Percentiles rank a stretch among this genome's conserved stretches.
phyloP scores from a whole-genome alignment of 2,888 invertebrate species.

The Kryphioiulus occultus region DNA sequence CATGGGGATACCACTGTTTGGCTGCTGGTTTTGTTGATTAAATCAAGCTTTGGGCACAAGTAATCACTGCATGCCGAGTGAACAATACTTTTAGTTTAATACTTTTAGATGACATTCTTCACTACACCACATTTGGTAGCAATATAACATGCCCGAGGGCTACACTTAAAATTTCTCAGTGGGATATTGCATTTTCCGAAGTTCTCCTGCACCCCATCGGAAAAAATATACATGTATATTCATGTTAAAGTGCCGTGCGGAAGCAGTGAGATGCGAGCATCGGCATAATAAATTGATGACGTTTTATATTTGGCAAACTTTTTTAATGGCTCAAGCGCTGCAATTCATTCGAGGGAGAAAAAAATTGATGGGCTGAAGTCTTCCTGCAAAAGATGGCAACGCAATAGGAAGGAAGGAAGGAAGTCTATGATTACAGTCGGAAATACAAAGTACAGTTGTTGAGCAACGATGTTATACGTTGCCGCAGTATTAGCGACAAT shows the following conservation, averaged over 20 bases:
- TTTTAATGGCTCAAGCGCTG: constrained; percentile 23
- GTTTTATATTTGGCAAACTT: constrained; percentile 37
- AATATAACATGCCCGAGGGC: background rate
- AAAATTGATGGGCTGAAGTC: constrained; percentile 23
- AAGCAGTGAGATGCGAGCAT: background rate
- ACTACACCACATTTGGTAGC: too few relatives aligned
- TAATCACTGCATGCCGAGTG: too few relatives aligned
- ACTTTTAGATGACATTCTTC: too few relatives aligned
- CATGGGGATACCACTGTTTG: too few relatives aligned
- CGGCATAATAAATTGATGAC: constrained; percentile 24
- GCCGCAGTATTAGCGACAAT: background rate
- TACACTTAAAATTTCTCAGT: background rate
- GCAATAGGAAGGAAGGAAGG: constrained; percentile 42
- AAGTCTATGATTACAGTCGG: constrained; percentile 48
- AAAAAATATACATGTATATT: constrained; percentile 2
- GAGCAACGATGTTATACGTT: constrained; percentile 3
- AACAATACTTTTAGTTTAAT: too few relatives aligned
- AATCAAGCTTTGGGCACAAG: too few relatives aligned
- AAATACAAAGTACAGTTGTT: constrained; percentile 33
- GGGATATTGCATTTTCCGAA: background rate
- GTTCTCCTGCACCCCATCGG: background rate
- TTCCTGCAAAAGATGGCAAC: constrained; percentile 1
- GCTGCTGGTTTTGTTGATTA: too few relatives aligned
- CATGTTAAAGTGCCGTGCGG: background rate
- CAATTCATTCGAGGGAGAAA: constrained; percentile 11